A percentile compares a stretch with the other conserved stretches of the same genome.
Conservation (phyloP, 1,140 invertebrate species). For the Drosophila arizonae region DNA sequence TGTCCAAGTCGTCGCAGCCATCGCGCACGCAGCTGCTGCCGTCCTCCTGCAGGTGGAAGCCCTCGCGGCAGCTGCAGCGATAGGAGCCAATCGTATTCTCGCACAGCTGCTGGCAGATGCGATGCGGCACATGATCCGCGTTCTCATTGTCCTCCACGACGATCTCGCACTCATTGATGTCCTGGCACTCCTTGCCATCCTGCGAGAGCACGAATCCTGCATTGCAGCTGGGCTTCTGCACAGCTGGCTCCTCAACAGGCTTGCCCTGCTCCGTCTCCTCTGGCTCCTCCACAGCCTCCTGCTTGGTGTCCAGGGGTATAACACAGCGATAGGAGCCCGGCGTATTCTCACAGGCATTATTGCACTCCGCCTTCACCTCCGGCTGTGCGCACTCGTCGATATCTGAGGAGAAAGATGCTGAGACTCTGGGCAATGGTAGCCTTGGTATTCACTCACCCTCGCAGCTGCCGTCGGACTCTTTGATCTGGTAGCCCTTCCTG, state of each 20-base stretch:
- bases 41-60: conserved; percentile 75
- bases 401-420: conserved; percentile 83
- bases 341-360: conserved; percentile 87
- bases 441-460: conserved; percentile 65
- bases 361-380: conserved; percentile 84
- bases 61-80: conserved; percentile 84
- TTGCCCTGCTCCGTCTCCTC: conserved; percentile 7
- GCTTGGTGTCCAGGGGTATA: conserved; percentile 31
- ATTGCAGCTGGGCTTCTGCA: conserved; percentile 85
- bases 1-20: conserved; percentile 70
- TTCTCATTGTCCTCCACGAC: conserved; percentile 68
- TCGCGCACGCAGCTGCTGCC: conserved; percentile 73
- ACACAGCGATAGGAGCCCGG: conserved; percentile 88
- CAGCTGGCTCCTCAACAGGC: conserved; percentile 13
- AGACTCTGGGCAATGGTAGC: not conserved
- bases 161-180: conserved; percentile 88
- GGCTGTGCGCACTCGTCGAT: conserved; percentile 87
- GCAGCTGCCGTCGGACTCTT: conserved; percentile 60
- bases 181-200: conserved; percentile 83
- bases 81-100: conserved; percentile 87
- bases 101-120: conserved; percentile 86
- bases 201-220: conserved; percentile 83
- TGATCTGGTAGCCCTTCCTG: conserved; percentile 83
- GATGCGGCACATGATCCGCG: conserved; percentile 56
- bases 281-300: conserved; percentile 2